A percentile compares a stretch with the other conserved stretches of the same genome.
Conservation (phyloP, 2,113 vertebrate genomes). For the Cinclus cinclus region DNA sequence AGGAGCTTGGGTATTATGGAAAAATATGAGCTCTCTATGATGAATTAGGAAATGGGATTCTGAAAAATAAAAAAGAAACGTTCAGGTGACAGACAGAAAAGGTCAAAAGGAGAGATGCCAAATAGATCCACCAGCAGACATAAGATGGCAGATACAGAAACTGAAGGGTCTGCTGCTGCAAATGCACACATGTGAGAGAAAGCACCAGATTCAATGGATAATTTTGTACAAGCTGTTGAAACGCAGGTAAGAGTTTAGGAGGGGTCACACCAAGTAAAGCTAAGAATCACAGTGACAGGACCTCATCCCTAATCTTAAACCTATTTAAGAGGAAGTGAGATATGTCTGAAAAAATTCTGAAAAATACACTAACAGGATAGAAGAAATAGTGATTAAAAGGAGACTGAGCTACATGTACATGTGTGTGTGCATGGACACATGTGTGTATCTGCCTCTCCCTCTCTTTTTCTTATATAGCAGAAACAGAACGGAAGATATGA, state of each 20-base stretch:
- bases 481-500: background rate
- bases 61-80: background rate
- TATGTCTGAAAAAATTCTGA: background rate
- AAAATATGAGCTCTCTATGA: background rate
- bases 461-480: background rate
- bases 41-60: background rate
- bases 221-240: background rate
- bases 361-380: background rate
- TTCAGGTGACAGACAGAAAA: background rate
- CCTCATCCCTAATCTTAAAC: background rate
- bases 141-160: background rate
- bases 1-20: background rate
- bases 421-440: fast-evolving
- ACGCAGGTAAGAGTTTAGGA: background rate
- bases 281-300: background rate
- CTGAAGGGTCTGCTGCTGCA: background rate
- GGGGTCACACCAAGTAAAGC: background rate
- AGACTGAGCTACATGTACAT: background rate
- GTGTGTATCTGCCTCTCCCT: background rate
- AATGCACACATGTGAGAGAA: background rate
- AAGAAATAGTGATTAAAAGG: background rate
- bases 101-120: background rate
- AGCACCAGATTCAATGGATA: background rate
- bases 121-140: background rate
- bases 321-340: background rate